Evolutionary conservation across 30 jellyfish, hydroid and myxozoan species (phyloP).

Genomic region (Hydractinia echinata): DNA sequence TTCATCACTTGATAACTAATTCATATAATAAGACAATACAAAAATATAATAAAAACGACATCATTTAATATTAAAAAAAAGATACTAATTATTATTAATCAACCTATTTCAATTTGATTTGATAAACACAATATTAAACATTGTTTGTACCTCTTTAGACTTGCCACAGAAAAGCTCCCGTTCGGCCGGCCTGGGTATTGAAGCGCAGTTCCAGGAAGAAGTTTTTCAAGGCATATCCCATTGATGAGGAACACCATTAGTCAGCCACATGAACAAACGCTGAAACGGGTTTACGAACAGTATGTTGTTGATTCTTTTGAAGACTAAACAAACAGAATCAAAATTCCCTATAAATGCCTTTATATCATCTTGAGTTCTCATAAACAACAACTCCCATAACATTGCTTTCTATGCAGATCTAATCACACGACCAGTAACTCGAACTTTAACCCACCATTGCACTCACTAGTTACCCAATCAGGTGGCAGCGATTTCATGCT

Average conservation of each 20-base stretch:
- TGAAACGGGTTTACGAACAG: not conserved
- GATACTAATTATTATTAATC: too few relatives aligned
- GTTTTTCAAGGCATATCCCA: constrained; percentile 30
- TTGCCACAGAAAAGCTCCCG: not conserved
- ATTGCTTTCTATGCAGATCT: not conserved
- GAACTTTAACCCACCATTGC: too few relatives aligned
- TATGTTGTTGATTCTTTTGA: constrained; percentile 16
- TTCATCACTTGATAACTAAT: constrained; percentile 22
- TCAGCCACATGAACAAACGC: constrained; percentile 46
- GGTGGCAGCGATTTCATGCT: too few relatives aligned
- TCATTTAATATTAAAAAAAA: not conserved
- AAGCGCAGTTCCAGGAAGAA: constrained; percentile 32
- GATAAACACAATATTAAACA: not conserved
- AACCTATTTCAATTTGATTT: too few relatives aligned
- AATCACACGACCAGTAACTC: not conserved
- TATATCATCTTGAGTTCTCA: not conserved
- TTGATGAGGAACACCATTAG: constrained; percentile 32
- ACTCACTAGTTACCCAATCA: too few relatives aligned
- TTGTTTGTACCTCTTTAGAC: not conserved
- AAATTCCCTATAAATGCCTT: not conserved
- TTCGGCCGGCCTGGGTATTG: not conserved
- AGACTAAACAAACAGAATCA: not conserved
- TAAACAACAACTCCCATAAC: not conserved
- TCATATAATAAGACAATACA: not conserved
- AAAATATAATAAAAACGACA: too few relatives aligned